Evolutionary conservation across 2,888 invertebrate genomes (phyloP), one percentile per base, ranked within the genome.

Genomic region (Tetrapedia diversipes): DNA sequence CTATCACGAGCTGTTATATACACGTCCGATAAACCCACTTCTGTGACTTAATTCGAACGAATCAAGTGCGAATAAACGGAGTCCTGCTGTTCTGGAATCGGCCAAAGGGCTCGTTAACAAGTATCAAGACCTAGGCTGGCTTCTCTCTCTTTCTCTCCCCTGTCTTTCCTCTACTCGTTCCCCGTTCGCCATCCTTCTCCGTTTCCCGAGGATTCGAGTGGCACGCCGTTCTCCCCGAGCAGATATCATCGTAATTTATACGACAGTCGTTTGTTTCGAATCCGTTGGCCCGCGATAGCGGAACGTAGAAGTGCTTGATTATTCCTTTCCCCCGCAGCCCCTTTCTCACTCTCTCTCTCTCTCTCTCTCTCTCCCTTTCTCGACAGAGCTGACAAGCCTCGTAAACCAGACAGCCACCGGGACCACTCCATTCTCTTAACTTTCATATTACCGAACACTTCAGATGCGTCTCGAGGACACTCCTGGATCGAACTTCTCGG

Each of bases 231-330:
- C 64, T 64, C 47, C 34, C 53, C 43, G 43, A n/a, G 59, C 65
- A 86, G 85, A 84, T 86, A 86, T 81, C 77, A 81, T 86, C 81
- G 84, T 86, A 86, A 86, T 86, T 86, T 86, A 86, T 86, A 80
- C 81, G 79, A 72, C 77, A 73, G 77, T 84, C 83, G 79, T 85
- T 85, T 85, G 85, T 84, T 84, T 85, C 74, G 77, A 61, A 75
- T 66, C 71, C 69, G 81, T 82, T 75, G 74, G 64, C 72, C 67
- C 63, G 79, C 76, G 82, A 83, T 83, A 79, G 73, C 51, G 53
- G 49, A 59, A 67, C 59, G 59, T 32, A 60, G 66, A 77, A 79
- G 72, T 65, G 60, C 71, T 82, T 82, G 79, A 82, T 82, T 82
- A 82, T 79, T 77, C 78, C 61, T 57, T 67, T 61, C 24, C 51